A percentile compares a stretch with the other conserved stretches of the same genome.
phyloP scores from a whole-genome alignment of 1,140 invertebrate genomes.

The Ephestia elutella region DNA sequence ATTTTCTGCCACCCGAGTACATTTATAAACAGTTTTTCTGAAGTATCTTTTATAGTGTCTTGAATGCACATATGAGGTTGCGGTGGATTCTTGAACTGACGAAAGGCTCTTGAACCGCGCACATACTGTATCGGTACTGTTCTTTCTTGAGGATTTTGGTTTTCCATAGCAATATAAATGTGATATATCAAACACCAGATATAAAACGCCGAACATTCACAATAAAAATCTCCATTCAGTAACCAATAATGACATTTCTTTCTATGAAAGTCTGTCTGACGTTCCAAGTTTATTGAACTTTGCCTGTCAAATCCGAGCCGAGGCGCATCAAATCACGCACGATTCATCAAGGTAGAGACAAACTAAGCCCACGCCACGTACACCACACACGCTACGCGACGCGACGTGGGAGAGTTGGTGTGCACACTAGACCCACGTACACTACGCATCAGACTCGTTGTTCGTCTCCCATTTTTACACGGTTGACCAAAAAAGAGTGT shows the following conservation, averaged over 20 bases:
- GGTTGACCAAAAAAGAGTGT: too few species aligned
- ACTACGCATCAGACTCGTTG: too few species aligned
- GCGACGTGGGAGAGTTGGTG: too few species aligned
- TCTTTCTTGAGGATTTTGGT: slow-evolving; percentile 54
- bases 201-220: slow-evolving; percentile 43
- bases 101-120: slow-evolving; percentile 73
- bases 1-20: slow-evolving; percentile 83
- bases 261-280: slow-evolving; percentile 37
- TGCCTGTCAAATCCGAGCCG: too few species aligned
- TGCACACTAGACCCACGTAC: too few species aligned
- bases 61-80: slow-evolving; percentile 85
- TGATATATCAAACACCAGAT: slow-evolving; percentile 24
- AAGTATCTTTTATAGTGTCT: slow-evolving; percentile 76
- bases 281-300: slow-evolving; percentile 60
- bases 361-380: too few species aligned
- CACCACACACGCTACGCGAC: too few species aligned
- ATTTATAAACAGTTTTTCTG: slow-evolving; percentile 78
- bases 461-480: too few species aligned
- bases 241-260: slow-evolving; percentile 53
- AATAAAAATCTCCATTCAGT: slow-evolving; percentile 37
- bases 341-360: too few species aligned
- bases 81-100: slow-evolving; percentile 81
- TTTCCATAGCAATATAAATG: slow-evolving; percentile 55
- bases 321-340: slow-evolving; percentile 21
- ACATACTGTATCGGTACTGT: slow-evolving; percentile 59